Conservation (phyloP, 2,797 vertebrate species). For the Alauda arvensis region DNA sequence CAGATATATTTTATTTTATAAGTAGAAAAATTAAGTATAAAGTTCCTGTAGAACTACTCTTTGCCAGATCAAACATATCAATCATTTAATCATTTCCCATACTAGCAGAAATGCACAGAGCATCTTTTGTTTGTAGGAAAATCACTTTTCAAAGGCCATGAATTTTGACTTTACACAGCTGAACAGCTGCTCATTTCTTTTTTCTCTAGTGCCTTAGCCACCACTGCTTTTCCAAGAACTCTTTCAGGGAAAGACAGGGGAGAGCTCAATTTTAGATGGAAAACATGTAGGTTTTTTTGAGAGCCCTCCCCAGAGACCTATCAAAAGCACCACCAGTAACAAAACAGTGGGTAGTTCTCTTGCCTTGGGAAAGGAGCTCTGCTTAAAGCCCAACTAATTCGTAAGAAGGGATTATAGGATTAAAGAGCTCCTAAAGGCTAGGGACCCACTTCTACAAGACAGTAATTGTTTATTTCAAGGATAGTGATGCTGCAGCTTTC, state of each 20-base stretch:
- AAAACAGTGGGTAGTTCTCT: neutral
- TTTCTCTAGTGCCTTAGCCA: neutral
- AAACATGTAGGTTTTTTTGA: neutral
- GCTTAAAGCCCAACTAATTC: neutral
- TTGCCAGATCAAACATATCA: conserved; percentile 18
- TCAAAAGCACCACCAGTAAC: neutral
- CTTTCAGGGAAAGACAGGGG: neutral
- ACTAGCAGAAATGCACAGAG: conserved; percentile 1
- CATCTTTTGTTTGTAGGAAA: neutral
- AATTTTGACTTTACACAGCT: neutral
- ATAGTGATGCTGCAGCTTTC: neutral
- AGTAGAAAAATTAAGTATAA: conserved; percentile 26
- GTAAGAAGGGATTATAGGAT: conserved; percentile 14
- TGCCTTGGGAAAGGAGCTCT: neutral
- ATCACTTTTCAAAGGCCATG: neutral
- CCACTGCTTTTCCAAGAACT: neutral
- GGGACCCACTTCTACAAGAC: conserved; percentile 17
- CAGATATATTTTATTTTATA: neutral
- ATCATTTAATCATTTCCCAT: neutral
- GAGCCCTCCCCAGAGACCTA: neutral
- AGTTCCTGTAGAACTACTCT: conserved; percentile 17
- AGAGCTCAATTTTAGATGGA: neutral
- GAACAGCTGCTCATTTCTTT: neutral
- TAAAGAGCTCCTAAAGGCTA: conserved; percentile 27
- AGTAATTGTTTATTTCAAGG: conserved; percentile 30